Evolutionary conservation across 2,113 vertebrate species (phyloP), one percentile per base, ranked within the genome.

Genomic region (Gallinago paraguaiae): DNA sequence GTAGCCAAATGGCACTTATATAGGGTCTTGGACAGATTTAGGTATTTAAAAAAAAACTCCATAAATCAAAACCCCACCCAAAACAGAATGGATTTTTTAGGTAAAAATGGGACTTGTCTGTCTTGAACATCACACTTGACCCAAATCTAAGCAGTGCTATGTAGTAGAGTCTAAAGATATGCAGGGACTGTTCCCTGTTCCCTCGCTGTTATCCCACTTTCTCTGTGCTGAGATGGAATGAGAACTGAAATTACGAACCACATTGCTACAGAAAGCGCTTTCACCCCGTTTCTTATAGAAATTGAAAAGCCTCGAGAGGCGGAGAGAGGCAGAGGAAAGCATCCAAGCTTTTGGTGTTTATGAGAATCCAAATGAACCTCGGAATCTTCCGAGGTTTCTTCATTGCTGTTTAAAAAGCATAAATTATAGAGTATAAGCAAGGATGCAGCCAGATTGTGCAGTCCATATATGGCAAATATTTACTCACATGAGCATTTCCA

Each of bases 391-490:
- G 80, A 96, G 81, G 70, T 85, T 93, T 91, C 67, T 79, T 69
- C 92, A 35, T 35, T 50, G 72, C 83, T 95, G 67, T 89, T 93
- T 85, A 87, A 96, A 93, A 92, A 94, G 77, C 96, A 94, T 93
- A 94, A 94, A 96, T 94, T 96, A 95, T 7, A 57, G 78, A 91
- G 65, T 7, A 96, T 54, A 86, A 95, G 83, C 89, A 93, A 89
- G 88, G 86, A 96, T 85, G 91, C 67, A 92, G 91, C 57, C 92
- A 97, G 94, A 96, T 96, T 96, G 95, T 67, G 74, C 86, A 86
- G 93, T 79, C 95, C 92, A 93, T 94, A 92, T 96, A 97, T 92
- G 95, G 96, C 69, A 94, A 96, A 95, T 96, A 95, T 93, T 97
- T 97, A 93, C 95, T 97, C 94, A 95, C 95, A 96, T 31, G 48